Conservation (phyloP, 2,797 vertebrate species). For the Lemur catta region DNA sequence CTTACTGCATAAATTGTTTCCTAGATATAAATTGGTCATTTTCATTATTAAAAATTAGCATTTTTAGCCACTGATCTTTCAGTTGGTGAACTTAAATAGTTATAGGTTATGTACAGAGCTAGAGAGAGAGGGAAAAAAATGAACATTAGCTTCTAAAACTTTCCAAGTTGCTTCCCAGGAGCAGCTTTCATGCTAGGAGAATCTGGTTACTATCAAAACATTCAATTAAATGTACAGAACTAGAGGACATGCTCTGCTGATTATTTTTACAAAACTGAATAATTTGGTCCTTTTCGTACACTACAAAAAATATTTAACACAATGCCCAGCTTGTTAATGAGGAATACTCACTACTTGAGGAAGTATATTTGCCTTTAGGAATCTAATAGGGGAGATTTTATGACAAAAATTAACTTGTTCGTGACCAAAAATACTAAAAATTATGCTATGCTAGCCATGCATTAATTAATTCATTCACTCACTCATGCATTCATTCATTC, state of each 20-base stretch:
- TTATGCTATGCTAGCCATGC: not conserved
- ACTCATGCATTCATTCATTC: not conserved
- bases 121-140: not conserved
- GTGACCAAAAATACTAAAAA: not conserved
- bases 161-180: not conserved
- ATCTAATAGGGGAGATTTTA: not conserved
- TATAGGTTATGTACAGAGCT: not conserved
- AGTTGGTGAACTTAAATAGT: not conserved
- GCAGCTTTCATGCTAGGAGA: not conserved
- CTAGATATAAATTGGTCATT: not conserved
- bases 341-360: not conserved
- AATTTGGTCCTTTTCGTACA: not conserved
- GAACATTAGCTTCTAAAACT: not conserved
- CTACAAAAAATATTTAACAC: slow-evolving; percentile 9
- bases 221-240: slow-evolving; percentile 5
- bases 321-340: not conserved
- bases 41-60: not conserved
- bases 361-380: not conserved
- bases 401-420: not conserved
- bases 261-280: not conserved
- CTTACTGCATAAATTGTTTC: not conserved
- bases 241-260: not conserved
- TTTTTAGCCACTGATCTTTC: slow-evolving; percentile 1
- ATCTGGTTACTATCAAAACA: not conserved
- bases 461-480: not conserved